Evolutionary conservation across 2,113 vertebrate species (phyloP).

Genomic region (Pachycephala philippinensis): DNA sequence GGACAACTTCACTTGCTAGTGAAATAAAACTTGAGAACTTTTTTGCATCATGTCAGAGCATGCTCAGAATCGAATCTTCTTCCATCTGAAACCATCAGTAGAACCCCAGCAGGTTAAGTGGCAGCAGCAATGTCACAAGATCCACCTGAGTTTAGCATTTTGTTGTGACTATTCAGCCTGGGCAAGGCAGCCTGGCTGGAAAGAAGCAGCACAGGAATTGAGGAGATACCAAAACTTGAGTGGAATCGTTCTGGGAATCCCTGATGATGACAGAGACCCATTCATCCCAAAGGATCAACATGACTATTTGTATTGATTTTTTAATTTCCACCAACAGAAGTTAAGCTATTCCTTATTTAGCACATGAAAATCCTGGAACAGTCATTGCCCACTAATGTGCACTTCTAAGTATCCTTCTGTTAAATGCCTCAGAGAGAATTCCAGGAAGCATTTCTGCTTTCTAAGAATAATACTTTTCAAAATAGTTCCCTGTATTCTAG

Average conservation of each 20-base stretch:
- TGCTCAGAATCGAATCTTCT: neutral
- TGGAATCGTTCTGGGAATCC: neutral
- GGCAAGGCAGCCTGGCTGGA: neutral
- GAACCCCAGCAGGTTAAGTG: neutral
- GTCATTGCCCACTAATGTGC: neutral
- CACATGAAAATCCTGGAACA: neutral
- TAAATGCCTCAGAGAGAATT: constrained; percentile 27
- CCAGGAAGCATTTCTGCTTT: constrained; percentile 61
- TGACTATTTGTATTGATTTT: neutral
- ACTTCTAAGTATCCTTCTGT: neutral
- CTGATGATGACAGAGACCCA: neutral
- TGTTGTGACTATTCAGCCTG: neutral
- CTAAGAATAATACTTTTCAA: constrained; percentile 58
- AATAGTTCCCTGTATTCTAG: neutral
- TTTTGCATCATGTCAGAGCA: neutral
- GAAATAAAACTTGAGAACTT: neutral
- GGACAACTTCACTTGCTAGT: neutral
- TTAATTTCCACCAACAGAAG: neutral
- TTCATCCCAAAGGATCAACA: neutral
- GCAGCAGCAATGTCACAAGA: neutral
- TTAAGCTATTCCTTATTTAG: neutral
- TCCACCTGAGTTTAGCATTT: neutral
- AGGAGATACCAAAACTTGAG: neutral
- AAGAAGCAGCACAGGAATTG: neutral
- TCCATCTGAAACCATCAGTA: neutral